Evolutionary conservation across 2,888 invertebrate genomes (phyloP).

Genomic region (Philhelius pedissequus): DNA sequence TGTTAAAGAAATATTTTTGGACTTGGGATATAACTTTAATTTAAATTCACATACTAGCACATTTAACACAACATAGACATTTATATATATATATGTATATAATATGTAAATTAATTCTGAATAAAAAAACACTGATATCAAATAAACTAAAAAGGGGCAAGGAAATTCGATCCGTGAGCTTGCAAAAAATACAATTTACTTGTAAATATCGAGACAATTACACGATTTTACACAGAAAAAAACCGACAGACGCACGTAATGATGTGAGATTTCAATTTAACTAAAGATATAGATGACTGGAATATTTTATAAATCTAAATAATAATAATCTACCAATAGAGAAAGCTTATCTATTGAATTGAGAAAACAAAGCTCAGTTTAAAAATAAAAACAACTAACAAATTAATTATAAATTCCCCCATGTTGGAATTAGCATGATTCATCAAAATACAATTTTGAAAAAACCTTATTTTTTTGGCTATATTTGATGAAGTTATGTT

Average conservation of each 20-base stretch:
- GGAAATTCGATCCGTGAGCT: not conserved
- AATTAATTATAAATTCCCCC: not conserved
- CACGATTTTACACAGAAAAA: not conserved
- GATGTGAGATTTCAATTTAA: not conserved
- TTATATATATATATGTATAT: too few species aligned
- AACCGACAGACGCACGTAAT: not conserved
- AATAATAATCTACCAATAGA: not conserved
- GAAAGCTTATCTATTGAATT: too few species aligned
- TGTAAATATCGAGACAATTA: not conserved
- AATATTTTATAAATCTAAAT: not conserved
- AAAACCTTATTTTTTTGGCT: too few species aligned
- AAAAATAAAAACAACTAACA: not conserved
- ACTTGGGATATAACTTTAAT: not conserved
- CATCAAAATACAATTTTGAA: too few species aligned
- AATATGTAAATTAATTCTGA: not conserved
- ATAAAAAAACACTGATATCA: not conserved
- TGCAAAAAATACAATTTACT: not conserved
- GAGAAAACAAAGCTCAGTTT: not conserved
- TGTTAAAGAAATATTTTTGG: not conserved
- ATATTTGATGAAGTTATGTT: too few species aligned
- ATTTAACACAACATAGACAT: too few species aligned
- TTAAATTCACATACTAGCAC: too few species aligned
- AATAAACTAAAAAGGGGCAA: not conserved
- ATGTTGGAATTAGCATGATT: too few species aligned
- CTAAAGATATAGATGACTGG: slow-evolving; percentile 6